A percentile compares a stretch with the other conserved stretches of the same genome.
phyloP scores from a whole-genome alignment of 2,113 vertebrate genomes.

The Chloropsis cyanopogon region DNA sequence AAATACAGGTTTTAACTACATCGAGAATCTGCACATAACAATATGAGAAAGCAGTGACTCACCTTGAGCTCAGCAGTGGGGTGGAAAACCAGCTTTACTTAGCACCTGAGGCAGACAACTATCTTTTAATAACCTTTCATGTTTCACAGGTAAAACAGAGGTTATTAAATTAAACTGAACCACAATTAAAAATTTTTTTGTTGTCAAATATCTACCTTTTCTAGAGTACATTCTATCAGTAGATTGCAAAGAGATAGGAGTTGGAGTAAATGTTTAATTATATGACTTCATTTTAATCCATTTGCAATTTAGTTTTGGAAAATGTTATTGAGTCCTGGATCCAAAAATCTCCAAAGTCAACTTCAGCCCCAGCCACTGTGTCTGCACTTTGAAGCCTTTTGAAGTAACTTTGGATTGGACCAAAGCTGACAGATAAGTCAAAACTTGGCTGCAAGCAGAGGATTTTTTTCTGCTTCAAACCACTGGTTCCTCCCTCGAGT shows the following conservation, averaged over 20 bases:
- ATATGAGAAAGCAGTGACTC: background rate
- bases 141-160: background rate
- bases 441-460: background rate
- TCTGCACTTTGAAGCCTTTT: conserved; percentile 6
- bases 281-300: background rate
- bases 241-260: background rate
- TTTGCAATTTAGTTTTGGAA: conserved; percentile 6
- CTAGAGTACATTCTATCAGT: background rate
- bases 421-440: background rate
- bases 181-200: background rate
- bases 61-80: background rate
- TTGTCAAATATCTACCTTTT: background rate
- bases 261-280: background rate
- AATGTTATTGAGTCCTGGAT: background rate
- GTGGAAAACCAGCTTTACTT: background rate
- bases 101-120: background rate
- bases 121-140: background rate
- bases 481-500: background rate
- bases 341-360: background rate
- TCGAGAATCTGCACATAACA: background rate
- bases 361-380: background rate
- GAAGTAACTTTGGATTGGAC: conserved; percentile 7
- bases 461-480: background rate
- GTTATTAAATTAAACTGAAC: conserved; percentile 8
- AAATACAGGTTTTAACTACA: background rate